Base-by-base conservation (phyloP, 2,797 vertebrate genomes). In the Ficedula albicollis region DNA sequence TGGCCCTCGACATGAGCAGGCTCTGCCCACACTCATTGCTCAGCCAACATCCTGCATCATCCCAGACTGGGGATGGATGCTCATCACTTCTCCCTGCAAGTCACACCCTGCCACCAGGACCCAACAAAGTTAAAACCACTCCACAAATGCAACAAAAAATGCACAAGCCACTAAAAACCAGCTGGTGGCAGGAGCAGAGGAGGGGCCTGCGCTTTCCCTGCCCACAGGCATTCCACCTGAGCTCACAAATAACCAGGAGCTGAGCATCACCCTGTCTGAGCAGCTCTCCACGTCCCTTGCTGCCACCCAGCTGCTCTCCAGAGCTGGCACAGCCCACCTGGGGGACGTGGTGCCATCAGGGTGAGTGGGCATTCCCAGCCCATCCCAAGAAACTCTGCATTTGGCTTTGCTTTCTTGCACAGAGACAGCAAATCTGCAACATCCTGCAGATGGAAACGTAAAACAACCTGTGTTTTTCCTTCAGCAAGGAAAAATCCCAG, bases 341-440 rank as follows among this genome's bases (percentile, higher is more conserved):
- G 36, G 19, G 55, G 16, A 39, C 1, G 1, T 2, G 15, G 48
- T 62, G 67, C 56, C 5, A 3, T 3, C 3, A 1, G 72, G 46
- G 7, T 1, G 0, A 83, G 51, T 2, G 3, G 34, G 13, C 1
- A 2, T 18, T 60, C 43, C 43, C 63, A 51, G 19, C 25, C 68
- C 5, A 0, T 49, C 51, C 81, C 84, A 1, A 36, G n/a, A 15
- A 62, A 22, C n/a, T 55, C 86, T 0, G 0, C 20, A 12, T 0
- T 1, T 5, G 5, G 32, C 64, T 93, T 64, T 74, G 58, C 38
- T 55, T 56, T 60, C 72, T 23, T 5, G 2, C 12, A 26, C 8
- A 0, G 14, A 52, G 55, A 59, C 55, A 66, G 46, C 62, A 67
- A 79, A 82, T 27, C 74, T 29, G 1, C 2, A 9, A 79, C n/a